These are phyloP conservation scores for Neodiprion virginianus DNA, from an alignment of 1,140 invertebrate genomes.

Conservation along the genomic window DNA sequence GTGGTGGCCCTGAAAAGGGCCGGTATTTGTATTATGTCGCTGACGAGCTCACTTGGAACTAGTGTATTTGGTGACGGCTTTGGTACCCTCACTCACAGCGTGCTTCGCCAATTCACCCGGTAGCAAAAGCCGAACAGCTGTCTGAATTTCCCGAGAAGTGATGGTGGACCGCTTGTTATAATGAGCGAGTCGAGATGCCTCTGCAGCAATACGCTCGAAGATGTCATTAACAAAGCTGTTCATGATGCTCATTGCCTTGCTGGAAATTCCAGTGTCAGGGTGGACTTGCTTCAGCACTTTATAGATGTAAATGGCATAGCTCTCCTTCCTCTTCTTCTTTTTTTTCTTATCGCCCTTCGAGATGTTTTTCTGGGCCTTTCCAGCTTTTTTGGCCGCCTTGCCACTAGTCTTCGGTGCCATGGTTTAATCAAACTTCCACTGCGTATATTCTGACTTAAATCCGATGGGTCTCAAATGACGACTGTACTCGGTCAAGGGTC, in stretches of 20 bases:
- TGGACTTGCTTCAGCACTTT: slow-evolving; percentile 77
- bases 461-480: background rate
- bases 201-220: slow-evolving; percentile 68
- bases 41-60: background rate
- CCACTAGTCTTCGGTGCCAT: slow-evolving; percentile 62
- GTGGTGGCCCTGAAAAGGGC: slow-evolving; percentile 46
- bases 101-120: slow-evolving; percentile 59
- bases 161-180: slow-evolving; percentile 66
- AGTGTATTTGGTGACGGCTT: slow-evolving; percentile 64
- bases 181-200: slow-evolving; percentile 61
- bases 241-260: slow-evolving; percentile 71
- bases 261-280: slow-evolving; percentile 65
- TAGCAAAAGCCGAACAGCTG: slow-evolving; percentile 55
- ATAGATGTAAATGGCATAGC: slow-evolving; percentile 75
- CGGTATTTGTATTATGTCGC: slow-evolving; percentile 23
- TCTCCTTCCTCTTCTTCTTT: slow-evolving; percentile 68
- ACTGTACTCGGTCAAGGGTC: background rate
- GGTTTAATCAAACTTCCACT: slow-evolving; percentile 17
- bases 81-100: slow-evolving; percentile 66
- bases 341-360: slow-evolving; percentile 63
- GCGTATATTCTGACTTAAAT: background rate
- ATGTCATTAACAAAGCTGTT: slow-evolving; percentile 70
- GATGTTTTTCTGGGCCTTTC: slow-evolving; percentile 66
- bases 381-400: slow-evolving; percentile 63
- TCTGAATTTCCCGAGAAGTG: slow-evolving; percentile 57